Evolutionary conservation across 2,888 invertebrate species (phyloP), one percentile per base, ranked within the genome.

Genomic region (Caradrina clavipalpis): DNA sequence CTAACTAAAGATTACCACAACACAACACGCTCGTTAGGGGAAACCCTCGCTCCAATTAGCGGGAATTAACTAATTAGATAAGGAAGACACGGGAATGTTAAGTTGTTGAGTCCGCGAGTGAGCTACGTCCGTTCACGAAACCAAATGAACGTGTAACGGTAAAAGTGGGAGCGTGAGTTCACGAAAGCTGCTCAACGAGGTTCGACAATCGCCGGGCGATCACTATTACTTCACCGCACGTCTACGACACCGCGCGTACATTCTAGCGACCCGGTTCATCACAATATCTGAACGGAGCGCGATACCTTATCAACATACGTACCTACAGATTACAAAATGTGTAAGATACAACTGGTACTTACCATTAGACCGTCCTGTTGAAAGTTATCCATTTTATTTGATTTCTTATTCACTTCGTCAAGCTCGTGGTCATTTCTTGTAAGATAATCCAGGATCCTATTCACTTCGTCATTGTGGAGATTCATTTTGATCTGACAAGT

Each of bases 121-220:
- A 88, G 86, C 93, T 88, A 91, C 91, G 92, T 88, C 89, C 90
- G 90, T 89, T 89, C 91, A 91, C 90, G 83, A 92, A 93, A 91
- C 89, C 91, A 95, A 95, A 95, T 95, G 95, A 95, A 92, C 92
- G 94, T 88, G 86, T 95, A 95, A 95, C 96, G 95, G 95, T 96
- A 96, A 95, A 95, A 93, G 95, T 94, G 88, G 91, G 90, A 92
- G 92, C 89, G 90, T 87, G 90, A 91, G 88, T 88, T 90, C 91
- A 94, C 90, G 95, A 96, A 96, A 96, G 95, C 93, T 90, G 94
- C 90, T 88, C 81, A 91, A 90, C 94, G 88, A 91, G 93, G 90
- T 92, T 87, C 89, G 90, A 86, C 84, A 85, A 74, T 89, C 87
- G 87, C 88, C 87, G 88, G 86, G 86, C 89, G 89, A 88, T 88